Base-by-base conservation (phyloP, 2,888 invertebrate genomes). In the Melanostoma mellinum region DNA sequence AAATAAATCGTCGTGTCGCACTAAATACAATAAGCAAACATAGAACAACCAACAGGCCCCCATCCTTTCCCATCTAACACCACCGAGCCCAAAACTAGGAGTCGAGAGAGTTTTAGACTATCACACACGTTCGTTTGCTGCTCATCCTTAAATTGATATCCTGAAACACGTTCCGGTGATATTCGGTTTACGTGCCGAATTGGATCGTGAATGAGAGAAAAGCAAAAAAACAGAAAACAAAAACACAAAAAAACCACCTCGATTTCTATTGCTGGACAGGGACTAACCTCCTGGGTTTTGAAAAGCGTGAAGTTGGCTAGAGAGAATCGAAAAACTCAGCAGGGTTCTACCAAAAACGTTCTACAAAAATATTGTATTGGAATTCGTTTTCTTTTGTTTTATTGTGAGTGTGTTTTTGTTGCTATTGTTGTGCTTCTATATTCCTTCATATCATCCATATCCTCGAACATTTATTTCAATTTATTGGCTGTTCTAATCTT, bases 1-100 rank as follows among this genome's bases (percentile, higher is more conserved):
- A 84, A 84, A 84, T 84, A 84, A 84, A 84, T 84, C 79, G 79
- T 61, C 55, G 55, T 50, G 48, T 74, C 74, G 60, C 79, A 84
- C 84, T 84, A 84, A 84, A 84, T 84, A 84, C 84, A 84, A 84
- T 84, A 84, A 84, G 79, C 84, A 84, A 84, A 84, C 84, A 84
- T 84, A 79, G 74, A 84, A 75, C 74, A 74, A 78, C 79, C 71
- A 60, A 42, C 60, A 60, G 55, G 56, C 65, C 6, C 40, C 1
- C 38, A 60, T 40, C 52, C 20, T 20, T 20, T 0, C 68, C 32
- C 6, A 8, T 9, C 6, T 20, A n/a, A 38, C 33, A 38, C 38
- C 71, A 38, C 6, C 38, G 44, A 53, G 9, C 42, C 42, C 50
- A n/a, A n/a, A 4, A 20, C 33, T 10, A 4, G 33, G 33, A 35